Evolutionary conservation across 2,797 vertebrate genomes (phyloP).

Genomic region (Hippopotamyrus pictus): DNA sequence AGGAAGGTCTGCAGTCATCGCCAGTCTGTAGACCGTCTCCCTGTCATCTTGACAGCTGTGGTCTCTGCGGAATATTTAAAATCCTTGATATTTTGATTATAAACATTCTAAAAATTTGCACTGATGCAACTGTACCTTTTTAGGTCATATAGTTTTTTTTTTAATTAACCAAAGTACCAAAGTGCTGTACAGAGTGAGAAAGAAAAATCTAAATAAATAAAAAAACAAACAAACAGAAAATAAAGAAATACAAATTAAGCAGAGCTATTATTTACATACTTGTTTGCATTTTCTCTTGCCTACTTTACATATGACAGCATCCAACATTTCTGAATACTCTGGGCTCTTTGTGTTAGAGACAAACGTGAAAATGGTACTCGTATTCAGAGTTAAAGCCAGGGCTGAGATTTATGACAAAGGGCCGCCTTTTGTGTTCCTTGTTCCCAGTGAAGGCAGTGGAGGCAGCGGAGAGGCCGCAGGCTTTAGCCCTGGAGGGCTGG

Average conservation of each 20-base stretch:
- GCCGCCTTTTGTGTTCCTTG: constrained; percentile 27
- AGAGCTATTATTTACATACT: background rate
- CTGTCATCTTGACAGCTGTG: background rate
- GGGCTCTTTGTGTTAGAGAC: background rate
- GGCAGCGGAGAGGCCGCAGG: constrained; percentile 60
- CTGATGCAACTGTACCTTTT: background rate
- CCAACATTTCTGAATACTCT: background rate
- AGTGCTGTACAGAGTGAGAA: background rate
- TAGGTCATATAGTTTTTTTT: background rate
- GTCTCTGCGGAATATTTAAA: background rate
- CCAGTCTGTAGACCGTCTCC: background rate
- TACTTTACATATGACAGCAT: background rate
- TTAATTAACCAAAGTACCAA: background rate
- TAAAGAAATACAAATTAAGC: background rate
- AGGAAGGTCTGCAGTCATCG: constrained; percentile 69
- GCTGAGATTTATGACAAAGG: background rate
- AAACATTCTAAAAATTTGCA: background rate
- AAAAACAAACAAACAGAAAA: background rate
- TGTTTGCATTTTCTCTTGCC: background rate
- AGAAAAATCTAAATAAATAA: background rate
- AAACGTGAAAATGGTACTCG: background rate
- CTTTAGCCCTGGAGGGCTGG: constrained; percentile 75
- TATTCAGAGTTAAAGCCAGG: background rate
- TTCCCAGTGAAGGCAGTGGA: constrained; percentile 64
- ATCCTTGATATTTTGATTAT: background rate